Evolutionary conservation across 2,888 invertebrate genomes (phyloP), one percentile per base, ranked within the genome.

Genomic region (Teinopalpus imperialis): DNA sequence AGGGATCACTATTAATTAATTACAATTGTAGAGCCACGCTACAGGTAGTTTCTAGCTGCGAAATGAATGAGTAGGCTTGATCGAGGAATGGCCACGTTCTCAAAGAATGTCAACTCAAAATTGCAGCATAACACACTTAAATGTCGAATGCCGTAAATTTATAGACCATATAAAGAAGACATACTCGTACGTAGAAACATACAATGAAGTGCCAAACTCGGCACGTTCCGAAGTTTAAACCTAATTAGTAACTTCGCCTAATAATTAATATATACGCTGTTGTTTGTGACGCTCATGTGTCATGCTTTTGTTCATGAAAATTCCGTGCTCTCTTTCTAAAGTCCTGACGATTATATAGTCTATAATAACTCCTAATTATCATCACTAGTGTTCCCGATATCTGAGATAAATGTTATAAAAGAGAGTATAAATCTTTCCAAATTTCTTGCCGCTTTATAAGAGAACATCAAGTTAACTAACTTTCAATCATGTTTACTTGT

Each of bases 221-320:
- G 75, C 66, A 67, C 59, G 67, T 61, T 64, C 57, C 61, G 37
- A 78, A 81, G 66, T 81, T 74, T 66, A 70, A 77, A 81, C 74
- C 80, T 81, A 77, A 81, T 81, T 75, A 81, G 75, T 69, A 77
- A 83, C 64, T 81, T 77, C 58, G 59, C 63, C 69, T 69, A 74
- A 75, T 78, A 79, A 81, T 81, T 78, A 77, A 81, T 79, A 79
- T 76, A 67, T 62, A 58, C 62, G 56, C 56, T 58, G 58, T 62
- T 69, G 73, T 53, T 54, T 56, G 56, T 65, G 68, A 66, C 66
- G 61, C 60, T 52, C 53, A 54, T 51, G 57, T 56, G 50, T 56
- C 51, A 53, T 42, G 21, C 30, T 27, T 35, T 40, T 47, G 53
- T 57, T 55, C 29, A 37, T 18, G 16, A 30, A 48, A 34, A 35